Percentiles rank a stretch among this genome's conserved stretches.
Conservation (phyloP, 2,888 invertebrate species). For the Apeira syringaria region DNA sequence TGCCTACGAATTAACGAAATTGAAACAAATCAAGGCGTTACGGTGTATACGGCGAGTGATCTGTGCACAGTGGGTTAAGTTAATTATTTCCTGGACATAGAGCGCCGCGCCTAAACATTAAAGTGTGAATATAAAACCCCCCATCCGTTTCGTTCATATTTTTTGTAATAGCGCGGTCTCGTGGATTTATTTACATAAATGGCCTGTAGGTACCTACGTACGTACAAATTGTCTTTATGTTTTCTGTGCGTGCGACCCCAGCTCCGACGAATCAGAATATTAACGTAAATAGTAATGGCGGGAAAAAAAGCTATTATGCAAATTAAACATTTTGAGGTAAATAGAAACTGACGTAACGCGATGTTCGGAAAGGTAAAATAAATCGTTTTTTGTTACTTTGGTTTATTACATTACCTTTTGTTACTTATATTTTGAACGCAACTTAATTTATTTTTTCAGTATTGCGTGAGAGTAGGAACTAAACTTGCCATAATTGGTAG, state of each 20-base stretch:
- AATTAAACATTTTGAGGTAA: slow-evolving; percentile 82
- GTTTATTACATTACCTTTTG: slow-evolving; percentile 61
- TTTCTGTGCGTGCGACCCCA: slow-evolving; percentile 80
- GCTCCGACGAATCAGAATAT: slow-evolving; percentile 78
- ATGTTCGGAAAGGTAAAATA: slow-evolving; percentile 72
- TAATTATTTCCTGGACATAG: slow-evolving; percentile 52
- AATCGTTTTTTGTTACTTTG: slow-evolving; percentile 64
- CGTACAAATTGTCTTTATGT: slow-evolving; percentile 80
- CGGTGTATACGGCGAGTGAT: slow-evolving; percentile 29
- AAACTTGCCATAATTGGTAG: slow-evolving; percentile 2
- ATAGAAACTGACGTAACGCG: slow-evolving; percentile 77
- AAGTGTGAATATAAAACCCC: slow-evolving; percentile 67
- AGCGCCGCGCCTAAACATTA: slow-evolving; percentile 59
- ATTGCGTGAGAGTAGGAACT: slow-evolving; percentile 25
- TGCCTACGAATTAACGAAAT: slow-evolving; percentile 16
- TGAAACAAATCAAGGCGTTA: slow-evolving; percentile 16
- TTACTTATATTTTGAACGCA: slow-evolving; percentile 45
- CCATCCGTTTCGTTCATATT: slow-evolving; percentile 67
- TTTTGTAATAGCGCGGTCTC: slow-evolving; percentile 73
- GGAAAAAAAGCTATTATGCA: slow-evolving; percentile 83
- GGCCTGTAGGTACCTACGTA: slow-evolving; percentile 74
- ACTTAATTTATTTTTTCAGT: slow-evolving; percentile 33
- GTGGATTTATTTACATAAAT: slow-evolving; percentile 82
- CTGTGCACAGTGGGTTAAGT: slow-evolving; percentile 44
- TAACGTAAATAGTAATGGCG: slow-evolving; percentile 79